Percentiles rank a stretch among this genome's conserved stretches.
phyloP scores from a whole-genome alignment of 2,113 vertebrate species.

The Euleptes europaea region DNA sequence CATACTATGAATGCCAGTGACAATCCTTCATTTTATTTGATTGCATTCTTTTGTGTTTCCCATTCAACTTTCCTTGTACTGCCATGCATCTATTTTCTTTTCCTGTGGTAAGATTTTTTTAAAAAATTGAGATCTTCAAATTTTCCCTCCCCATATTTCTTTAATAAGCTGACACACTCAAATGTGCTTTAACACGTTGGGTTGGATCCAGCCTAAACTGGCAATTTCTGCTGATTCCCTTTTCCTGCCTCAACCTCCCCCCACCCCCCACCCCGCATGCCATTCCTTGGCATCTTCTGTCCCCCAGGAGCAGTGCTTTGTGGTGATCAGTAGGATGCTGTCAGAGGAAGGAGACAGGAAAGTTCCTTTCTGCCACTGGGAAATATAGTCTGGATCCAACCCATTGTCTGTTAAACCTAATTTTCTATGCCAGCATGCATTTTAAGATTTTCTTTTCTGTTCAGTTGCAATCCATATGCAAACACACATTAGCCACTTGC shows the following conservation, averaged over 20 bases:
- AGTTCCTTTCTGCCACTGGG: too few species aligned
- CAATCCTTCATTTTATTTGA: not conserved
- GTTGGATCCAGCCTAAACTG: too few species aligned
- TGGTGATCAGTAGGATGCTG: too few species aligned
- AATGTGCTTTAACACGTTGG: not conserved
- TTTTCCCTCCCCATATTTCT: conserved; percentile 1
- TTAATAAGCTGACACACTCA: not conserved
- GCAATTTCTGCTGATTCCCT: too few species aligned
- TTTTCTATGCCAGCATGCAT: not conserved
- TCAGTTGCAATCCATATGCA: not conserved
- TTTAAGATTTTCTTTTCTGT: conserved; percentile 21
- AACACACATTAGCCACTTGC: not conserved
- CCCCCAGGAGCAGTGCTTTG: too few species aligned
- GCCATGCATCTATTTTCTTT: not conserved
- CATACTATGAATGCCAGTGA: not conserved
- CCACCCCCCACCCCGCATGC: too few species aligned
- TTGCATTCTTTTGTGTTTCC: conserved; percentile 4
- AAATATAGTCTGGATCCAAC: too few species aligned
- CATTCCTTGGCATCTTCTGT: too few species aligned
- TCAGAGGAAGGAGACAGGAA: too few species aligned
- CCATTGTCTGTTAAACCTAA: not conserved
- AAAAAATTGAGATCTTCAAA: not conserved
- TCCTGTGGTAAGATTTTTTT: not conserved
- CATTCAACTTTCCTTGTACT: not conserved
- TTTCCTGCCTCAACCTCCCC: too few species aligned